These are phyloP conservation scores for Orthosia gothica DNA, from an alignment of 2,888 invertebrate species.

Conservation along the genomic window DNA sequence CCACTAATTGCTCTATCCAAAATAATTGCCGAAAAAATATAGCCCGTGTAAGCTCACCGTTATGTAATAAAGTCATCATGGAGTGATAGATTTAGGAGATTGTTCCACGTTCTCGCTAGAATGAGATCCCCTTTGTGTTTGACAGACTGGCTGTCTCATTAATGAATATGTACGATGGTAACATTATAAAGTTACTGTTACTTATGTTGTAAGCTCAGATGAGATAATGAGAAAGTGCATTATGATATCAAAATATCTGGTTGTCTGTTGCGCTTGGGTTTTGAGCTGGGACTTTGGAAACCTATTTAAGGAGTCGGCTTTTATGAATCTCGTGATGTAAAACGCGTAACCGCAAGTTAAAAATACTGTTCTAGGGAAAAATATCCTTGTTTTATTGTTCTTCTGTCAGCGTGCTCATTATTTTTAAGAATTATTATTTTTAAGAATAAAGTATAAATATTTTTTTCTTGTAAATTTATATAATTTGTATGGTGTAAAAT, in stretches of 20 bases:
- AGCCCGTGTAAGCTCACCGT: conserved; percentile 37
- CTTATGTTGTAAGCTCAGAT: conserved; percentile 21
- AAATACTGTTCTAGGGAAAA: too few relatives aligned
- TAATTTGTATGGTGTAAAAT: too few relatives aligned
- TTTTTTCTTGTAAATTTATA: too few relatives aligned
- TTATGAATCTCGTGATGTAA: not conserved
- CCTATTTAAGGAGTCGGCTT: not conserved
- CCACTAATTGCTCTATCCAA: not conserved
- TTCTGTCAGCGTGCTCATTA: too few relatives aligned
- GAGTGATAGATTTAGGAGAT: conserved; percentile 62
- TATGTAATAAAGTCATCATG: conserved; percentile 64
- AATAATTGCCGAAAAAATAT: conserved; percentile 8
- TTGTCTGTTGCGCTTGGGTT: not conserved
- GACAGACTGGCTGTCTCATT: conserved; percentile 59
- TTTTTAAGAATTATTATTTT: too few relatives aligned
- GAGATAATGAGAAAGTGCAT: conserved; percentile 33
- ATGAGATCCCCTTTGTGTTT: conserved; percentile 57
- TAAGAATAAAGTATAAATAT: too few relatives aligned
- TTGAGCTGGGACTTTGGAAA: not conserved
- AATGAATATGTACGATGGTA: conserved; percentile 43
- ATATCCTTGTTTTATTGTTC: too few relatives aligned
- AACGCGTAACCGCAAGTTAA: not conserved
- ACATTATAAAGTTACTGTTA: conserved; percentile 29
- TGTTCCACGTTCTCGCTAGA: conserved; percentile 52
- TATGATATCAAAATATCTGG: not conserved